Conservation (phyloP, 2,888 invertebrate species). For the Prenolepis imparis region DNA sequence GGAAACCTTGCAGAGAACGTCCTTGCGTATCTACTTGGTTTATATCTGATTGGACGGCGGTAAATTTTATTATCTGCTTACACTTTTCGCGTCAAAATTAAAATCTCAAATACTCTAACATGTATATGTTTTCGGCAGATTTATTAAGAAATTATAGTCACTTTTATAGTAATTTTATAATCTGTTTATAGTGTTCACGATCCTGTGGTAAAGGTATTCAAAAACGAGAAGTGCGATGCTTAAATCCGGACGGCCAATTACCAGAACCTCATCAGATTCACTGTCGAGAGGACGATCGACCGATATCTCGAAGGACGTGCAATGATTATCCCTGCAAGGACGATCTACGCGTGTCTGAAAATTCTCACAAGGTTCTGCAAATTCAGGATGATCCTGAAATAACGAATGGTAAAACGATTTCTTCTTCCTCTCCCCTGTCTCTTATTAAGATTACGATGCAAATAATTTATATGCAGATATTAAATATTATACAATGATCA, state of each 20-base stretch:
- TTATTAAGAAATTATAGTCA: background rate
- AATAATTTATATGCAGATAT: background rate
- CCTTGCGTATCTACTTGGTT: conserved; percentile 91
- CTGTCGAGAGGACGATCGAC: conserved; percentile 86
- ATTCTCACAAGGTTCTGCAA: conserved; percentile 65
- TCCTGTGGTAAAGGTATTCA: conserved; percentile 88
- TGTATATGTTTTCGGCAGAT: background rate
- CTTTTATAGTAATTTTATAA: background rate
- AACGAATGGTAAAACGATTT: conserved; percentile 65
- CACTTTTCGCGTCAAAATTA: background rate
- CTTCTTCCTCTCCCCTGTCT: background rate
- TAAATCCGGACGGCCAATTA: conserved; percentile 82
- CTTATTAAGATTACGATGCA: background rate
- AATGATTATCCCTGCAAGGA: conserved; percentile 84
- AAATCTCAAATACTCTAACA: background rate
- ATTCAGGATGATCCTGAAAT: conserved; percentile 77
- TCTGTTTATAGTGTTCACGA: conserved; percentile 87
- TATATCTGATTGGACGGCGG: conserved; percentile 92
- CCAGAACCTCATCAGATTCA: conserved; percentile 86
- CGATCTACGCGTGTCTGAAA: conserved; percentile 66
- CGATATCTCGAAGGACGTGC: conserved; percentile 87
- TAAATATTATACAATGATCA: background rate
- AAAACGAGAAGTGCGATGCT: conserved; percentile 87
- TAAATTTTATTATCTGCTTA: conserved; percentile 79
- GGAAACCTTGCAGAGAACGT: conserved; percentile 88